Evolutionary conservation across 2,113 vertebrate genomes (phyloP).

Genomic region (Circaetus cinerascens): DNA sequence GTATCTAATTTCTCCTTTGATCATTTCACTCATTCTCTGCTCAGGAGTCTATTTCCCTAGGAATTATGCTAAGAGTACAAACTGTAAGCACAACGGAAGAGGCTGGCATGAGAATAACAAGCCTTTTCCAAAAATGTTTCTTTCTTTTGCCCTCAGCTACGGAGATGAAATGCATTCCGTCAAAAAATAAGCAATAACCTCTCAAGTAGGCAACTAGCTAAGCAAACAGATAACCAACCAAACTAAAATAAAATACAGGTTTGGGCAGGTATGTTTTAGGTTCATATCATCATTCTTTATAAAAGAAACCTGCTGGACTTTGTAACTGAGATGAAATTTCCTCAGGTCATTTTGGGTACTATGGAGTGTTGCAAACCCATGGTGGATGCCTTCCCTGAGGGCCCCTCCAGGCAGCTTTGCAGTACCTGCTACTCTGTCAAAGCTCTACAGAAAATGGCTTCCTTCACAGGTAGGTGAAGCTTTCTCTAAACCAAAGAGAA

Average conservation of each 20-base stretch:
- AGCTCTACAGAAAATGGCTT: neutral
- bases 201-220: neutral
- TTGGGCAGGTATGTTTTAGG: neutral
- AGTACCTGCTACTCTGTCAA: neutral
- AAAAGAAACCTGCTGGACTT: neutral
- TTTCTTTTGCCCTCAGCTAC: neutral
- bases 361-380: neutral
- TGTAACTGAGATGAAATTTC: neutral
- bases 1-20: neutral
- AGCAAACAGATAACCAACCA: neutral
- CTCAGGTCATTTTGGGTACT: neutral
- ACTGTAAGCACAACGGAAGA: neutral
- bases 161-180: neutral
- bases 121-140: neutral
- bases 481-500: neutral
- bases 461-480: neutral
- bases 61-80: neutral
- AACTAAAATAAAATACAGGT: neutral
- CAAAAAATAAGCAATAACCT: neutral
- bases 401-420: neutral
- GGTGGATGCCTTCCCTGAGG: neutral
- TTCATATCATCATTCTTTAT: neutral
- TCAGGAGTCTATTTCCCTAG: neutral
- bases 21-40: neutral
- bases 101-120: neutral